A percentile compares a stretch with the other conserved stretches of the same genome.
phyloP scores from a whole-genome alignment of 2,888 invertebrate genomes.

The Eupithecia insigniata region DNA sequence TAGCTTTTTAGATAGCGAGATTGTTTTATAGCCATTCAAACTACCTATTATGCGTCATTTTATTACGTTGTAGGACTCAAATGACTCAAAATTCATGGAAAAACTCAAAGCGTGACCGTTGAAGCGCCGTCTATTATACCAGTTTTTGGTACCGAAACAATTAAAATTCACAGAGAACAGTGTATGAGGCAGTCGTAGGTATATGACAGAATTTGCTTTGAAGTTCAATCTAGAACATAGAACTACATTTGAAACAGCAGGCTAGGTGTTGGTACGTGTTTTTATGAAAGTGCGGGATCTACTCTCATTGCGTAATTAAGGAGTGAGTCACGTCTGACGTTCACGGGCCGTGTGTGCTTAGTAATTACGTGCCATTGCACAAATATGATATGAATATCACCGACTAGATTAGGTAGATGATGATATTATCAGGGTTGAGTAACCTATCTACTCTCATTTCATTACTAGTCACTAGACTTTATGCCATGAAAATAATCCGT shows the following conservation, averaged over 20 bases:
- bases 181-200: not conserved
- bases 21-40: slow-evolving; percentile 1
- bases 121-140: not conserved
- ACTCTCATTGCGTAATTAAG: slow-evolving; percentile 54
- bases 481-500: not conserved
- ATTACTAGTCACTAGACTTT: not conserved
- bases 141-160: not conserved
- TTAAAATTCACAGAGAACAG: not conserved
- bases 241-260: slow-evolving; percentile 30
- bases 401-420: slow-evolving; percentile 35
- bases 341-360: slow-evolving; percentile 46
- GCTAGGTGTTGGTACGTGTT: slow-evolving; percentile 41
- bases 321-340: slow-evolving; percentile 62
- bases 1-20: slow-evolving; percentile 9
- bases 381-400: slow-evolving; percentile 46
- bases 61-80: not conserved
- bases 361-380: slow-evolving; percentile 55
- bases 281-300: slow-evolving; percentile 45
- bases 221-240: slow-evolving; percentile 11
- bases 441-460: slow-evolving; percentile 3
- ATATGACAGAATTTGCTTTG: slow-evolving; percentile 10
- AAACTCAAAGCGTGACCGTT: not conserved
- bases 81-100: slow-evolving; percentile 7
- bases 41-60: not conserved
- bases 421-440: slow-evolving; percentile 19